A percentile compares a stretch with the other conserved stretches of the same genome.
phyloP scores from a whole-genome alignment of 2,888 invertebrate species.

The Dione vanillae region DNA sequence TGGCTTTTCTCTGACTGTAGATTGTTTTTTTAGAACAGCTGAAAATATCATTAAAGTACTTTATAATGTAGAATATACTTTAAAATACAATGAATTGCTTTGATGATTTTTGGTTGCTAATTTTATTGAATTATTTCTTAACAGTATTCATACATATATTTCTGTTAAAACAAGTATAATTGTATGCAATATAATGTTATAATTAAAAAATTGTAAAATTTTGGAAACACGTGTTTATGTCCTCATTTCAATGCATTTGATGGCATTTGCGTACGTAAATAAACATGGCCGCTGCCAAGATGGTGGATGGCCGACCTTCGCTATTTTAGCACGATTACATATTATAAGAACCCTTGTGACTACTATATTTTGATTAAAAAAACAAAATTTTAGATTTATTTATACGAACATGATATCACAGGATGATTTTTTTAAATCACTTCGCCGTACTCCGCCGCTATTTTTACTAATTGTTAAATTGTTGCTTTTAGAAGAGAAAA shows the following conservation, averaged over 20 bases:
- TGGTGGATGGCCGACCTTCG: constrained; percentile 79
- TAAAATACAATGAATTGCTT: not conserved
- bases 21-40: constrained; percentile 77
- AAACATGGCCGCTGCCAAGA: constrained; percentile 80
- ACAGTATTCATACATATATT: no score
- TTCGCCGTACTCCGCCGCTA: not conserved
- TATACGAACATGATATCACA: not conserved
- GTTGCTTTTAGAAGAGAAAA: not conserved
- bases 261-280: constrained; percentile 80
- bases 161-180: not conserved
- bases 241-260: constrained; percentile 65
- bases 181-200: not conserved
- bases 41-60: constrained; percentile 40
- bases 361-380: constrained; percentile 34
- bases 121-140: not conserved
- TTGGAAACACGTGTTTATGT: constrained; percentile 46
- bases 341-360: constrained; percentile 49
- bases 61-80: not conserved
- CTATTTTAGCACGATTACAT: constrained; percentile 71
- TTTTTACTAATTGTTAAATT: no score
- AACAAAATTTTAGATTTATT: constrained; percentile 1
- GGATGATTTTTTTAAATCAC: not conserved
- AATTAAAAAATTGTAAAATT: constrained; percentile 27
- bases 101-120: not conserved
- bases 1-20: constrained; percentile 73